Percentiles rank a stretch among this genome's conserved stretches.
Evolutionary conservation across 2,797 vertebrate genomes (phyloP).

Genomic region (Argyrosomus regius): DNA sequence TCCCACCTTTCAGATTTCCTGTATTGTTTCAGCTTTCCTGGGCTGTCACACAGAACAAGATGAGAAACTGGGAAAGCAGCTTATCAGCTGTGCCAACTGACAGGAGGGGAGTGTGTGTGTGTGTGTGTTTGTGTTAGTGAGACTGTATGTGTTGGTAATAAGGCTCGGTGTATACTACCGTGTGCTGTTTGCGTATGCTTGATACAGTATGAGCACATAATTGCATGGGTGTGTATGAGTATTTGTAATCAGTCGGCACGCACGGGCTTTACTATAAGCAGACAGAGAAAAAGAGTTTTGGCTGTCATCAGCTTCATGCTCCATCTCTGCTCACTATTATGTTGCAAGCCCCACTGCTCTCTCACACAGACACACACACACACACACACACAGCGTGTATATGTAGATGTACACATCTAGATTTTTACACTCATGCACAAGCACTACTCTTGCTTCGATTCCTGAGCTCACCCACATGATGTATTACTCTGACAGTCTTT

Average conservation of each 20-base stretch:
- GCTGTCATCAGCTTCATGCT: constrained; percentile 70
- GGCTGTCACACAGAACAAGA: constrained; percentile 78
- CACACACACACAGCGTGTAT: constrained; percentile 8
- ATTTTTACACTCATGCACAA: constrained; percentile 32
- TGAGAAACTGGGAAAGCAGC: constrained; percentile 77
- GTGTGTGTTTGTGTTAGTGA: constrained; percentile 29
- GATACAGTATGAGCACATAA: constrained; percentile 31
- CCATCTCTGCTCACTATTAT: constrained; percentile 65
- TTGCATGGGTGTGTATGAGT: constrained; percentile 23
- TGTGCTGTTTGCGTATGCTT: neutral
- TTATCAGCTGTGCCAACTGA: constrained; percentile 76
- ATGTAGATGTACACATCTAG: constrained; percentile 41
- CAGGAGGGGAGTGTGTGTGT: constrained; percentile 54
- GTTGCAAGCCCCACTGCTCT: constrained; percentile 48
- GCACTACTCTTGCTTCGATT: constrained; percentile 30
- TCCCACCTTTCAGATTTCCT: constrained; percentile 66
- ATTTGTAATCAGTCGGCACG: constrained; percentile 25
- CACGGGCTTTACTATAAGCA: constrained; percentile 67
- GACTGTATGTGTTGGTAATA: constrained; percentile 19
- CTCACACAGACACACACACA: constrained; percentile 4
- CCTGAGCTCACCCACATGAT: constrained; percentile 56
- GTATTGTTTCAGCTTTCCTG: constrained; percentile 80
- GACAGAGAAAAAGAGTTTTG: constrained; percentile 47
- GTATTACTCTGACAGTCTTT: constrained; percentile 54
- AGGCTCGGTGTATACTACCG: constrained; percentile 26